These are phyloP conservation scores for Thomomys bottae DNA, from an alignment of 2,113 vertebrate genomes.

Conservation along the genomic window DNA sequence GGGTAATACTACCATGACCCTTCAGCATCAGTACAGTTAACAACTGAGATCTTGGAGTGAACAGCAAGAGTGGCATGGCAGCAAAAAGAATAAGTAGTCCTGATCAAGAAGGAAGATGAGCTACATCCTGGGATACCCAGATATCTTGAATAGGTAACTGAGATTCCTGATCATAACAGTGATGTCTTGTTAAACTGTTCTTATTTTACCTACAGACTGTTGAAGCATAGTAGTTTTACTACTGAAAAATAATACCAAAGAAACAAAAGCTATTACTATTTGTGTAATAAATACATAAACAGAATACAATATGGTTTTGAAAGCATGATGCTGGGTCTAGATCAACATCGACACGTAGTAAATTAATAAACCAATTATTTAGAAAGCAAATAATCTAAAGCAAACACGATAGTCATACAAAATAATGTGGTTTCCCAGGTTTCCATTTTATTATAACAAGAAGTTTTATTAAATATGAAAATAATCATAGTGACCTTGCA, in stretches of 20 bases:
- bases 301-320: conserved; percentile 19
- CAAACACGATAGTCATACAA: not conserved
- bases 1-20: too few species aligned
- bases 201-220: not conserved
- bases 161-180: not conserved
- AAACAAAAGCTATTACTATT: conserved; percentile 23
- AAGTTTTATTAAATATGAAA: not conserved
- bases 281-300: not conserved
- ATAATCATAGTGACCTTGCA: not conserved
- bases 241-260: conserved; percentile 49
- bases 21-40: fast-evolving
- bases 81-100: too few species aligned
- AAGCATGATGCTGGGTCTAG: too few species aligned
- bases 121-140: not conserved
- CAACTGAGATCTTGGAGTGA: not conserved
- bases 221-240: not conserved
- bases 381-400: conserved; percentile 19
- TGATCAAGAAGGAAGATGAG: not conserved
- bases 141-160: not conserved
- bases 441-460: conserved; percentile 15
- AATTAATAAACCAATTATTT: conserved; percentile 6
- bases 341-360: too few species aligned
- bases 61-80: not conserved
- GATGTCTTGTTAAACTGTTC: conserved; percentile 2
- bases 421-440: conserved; percentile 50